These are phyloP conservation scores for Antheraea mylitta DNA, from an alignment of 1,140 invertebrate species.

Conservation along the genomic window DNA sequence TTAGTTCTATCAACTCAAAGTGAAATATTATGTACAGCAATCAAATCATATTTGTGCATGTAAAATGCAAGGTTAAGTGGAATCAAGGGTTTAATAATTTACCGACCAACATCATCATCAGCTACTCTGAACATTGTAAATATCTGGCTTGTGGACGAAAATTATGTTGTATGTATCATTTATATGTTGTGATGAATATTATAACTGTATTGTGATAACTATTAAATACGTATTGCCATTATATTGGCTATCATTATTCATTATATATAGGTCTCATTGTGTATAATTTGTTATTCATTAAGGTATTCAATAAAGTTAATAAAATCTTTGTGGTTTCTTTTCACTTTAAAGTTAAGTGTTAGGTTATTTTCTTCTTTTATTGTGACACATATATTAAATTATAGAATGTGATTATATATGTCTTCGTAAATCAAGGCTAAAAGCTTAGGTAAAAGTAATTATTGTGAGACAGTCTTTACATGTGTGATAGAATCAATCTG, in stretches of 20 bases:
- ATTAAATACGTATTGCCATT: conserved; percentile 30
- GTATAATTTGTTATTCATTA: neutral
- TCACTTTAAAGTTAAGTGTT: neutral
- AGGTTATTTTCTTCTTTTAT: no score
- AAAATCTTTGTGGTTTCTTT: neutral
- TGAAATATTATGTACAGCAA: no score
- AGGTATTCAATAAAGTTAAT: neutral
- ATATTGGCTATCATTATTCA: conserved; percentile 18
- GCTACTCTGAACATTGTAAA: conserved; percentile 52
- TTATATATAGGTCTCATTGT: conserved; percentile 7
- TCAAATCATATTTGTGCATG: neutral
- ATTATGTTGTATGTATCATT: conserved; percentile 43
- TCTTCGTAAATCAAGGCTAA: no score
- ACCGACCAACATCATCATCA: conserved; percentile 26
- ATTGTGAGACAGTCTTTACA: no score
- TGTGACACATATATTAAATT: no score
- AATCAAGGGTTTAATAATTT: neutral
- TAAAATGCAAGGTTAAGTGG: neutral
- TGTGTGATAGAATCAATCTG: no score
- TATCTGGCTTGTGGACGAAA: conserved; percentile 48
- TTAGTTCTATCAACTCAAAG: no score
- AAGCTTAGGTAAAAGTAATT: no score
- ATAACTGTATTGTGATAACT: conserved; percentile 63
- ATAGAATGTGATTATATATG: no score
- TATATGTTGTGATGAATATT: conserved; percentile 58